Evolutionary conservation across 2,888 invertebrate species (phyloP), one percentile per base, ranked within the genome.

Genomic region (Drosophila formosana): DNA sequence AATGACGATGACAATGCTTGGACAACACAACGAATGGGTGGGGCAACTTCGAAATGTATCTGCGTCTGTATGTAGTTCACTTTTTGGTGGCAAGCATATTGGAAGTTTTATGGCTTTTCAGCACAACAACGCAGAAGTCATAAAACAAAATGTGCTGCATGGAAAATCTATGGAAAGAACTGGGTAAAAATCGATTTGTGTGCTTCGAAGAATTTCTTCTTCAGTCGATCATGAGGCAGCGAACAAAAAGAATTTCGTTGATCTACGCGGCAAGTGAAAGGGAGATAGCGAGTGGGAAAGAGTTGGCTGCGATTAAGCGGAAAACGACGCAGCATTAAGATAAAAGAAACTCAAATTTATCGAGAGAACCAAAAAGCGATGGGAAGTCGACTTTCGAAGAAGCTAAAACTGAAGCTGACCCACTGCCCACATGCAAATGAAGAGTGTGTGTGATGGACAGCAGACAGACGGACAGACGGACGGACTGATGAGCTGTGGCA

Each of bases 381-480:
- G 71, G 46, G 66, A 61, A 57, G 30, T 57, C 53, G 72, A 81
- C 78, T 83, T 78, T 81, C 75, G 43, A 75, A 68, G 45, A 13
- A 7, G 37, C 37, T 32, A 32, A 32, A 32, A 32, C 74, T 81
- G 72, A 75, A 68, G 45, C 25, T 82, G 86, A 82, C 82, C 82
- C 86, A 82, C 82, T 85, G 86, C 72, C 82, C 86, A 80, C 83
- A 81, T 84, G 84, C 75, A 84, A 81, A 81, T 84, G 72, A 79
- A 55, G 74, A 74, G 75, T 45, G 41, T 28, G 62, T 18, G 47
- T 76, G 75, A 72, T 72, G 39, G 75, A 76, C 78, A 69, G 69
- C 28, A 65, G 55, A n/a, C n/a, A n/a, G n/a, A n/a, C 61, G 47
- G 32, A 26, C 9, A 9, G 34, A 18, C 13, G n/a, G 28, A 52